Conservation (phyloP, 2,113 vertebrate genomes). For the Chelonoidis abingdonii region DNA sequence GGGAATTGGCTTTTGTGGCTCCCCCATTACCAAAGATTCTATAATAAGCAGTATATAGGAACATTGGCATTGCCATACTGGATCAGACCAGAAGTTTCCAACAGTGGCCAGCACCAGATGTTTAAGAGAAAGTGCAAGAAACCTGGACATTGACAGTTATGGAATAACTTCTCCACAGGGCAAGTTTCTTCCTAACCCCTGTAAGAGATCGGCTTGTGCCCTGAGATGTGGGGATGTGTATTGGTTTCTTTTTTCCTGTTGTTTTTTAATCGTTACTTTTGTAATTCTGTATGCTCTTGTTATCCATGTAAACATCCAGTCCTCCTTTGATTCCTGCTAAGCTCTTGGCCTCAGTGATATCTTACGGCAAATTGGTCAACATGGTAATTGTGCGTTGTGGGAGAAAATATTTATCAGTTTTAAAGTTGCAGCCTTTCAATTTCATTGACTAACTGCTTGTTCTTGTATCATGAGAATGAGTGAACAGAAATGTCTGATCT, state of each 20-base stretch:
- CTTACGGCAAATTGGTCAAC: neutral
- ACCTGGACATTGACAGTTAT: neutral
- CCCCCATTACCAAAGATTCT: neutral
- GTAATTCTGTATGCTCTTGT: neutral
- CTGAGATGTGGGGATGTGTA: neutral
- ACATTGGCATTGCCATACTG: fast-evolving
- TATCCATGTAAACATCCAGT: neutral
- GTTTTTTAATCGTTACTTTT: neutral
- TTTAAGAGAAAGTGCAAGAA: neutral
- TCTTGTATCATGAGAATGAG: neutral
- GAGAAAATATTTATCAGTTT: neutral
- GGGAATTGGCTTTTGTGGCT: neutral
- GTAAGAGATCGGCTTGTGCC: neutral
- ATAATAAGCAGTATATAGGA: neutral
- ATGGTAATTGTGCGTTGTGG: neutral
- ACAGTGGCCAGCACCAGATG: neutral
- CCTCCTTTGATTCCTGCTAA: neutral
- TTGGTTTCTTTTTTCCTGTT: neutral
- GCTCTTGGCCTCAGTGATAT: neutral
- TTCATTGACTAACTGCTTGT: neutral
- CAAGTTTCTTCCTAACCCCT: neutral
- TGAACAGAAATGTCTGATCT: neutral
- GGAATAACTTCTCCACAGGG: neutral
- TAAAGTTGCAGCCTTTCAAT: neutral
- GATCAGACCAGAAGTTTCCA: neutral